Evolutionary conservation across 2,113 vertebrate genomes (phyloP).

Genomic region (Malurus alboscapulatus): DNA sequence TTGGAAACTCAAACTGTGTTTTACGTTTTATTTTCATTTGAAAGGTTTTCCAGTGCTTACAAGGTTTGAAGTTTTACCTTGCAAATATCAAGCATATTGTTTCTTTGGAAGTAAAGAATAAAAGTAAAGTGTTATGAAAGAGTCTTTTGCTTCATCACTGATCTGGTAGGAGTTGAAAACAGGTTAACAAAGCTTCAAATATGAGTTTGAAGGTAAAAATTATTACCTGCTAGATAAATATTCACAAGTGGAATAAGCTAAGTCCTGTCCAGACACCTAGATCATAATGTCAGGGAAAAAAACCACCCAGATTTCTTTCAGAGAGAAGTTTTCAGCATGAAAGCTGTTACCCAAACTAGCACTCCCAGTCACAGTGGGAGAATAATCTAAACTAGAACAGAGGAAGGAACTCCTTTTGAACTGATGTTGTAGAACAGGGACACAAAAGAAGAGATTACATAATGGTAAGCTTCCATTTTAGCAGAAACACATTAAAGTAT

Average conservation of each 20-base stretch:
- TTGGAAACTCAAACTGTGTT: background rate
- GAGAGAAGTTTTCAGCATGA: background rate
- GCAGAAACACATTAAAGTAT: background rate
- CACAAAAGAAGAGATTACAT: background rate
- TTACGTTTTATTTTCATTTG: background rate
- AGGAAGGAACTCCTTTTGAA: background rate
- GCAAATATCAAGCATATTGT: background rate
- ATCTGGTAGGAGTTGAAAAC: background rate
- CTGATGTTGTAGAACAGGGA: rapidly evolving
- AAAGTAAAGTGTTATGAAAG: background rate
- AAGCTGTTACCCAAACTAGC: background rate
- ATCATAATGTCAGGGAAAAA: background rate
- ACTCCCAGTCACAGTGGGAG: background rate
- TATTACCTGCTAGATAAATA: background rate
- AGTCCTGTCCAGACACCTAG: background rate
- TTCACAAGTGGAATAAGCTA: background rate
- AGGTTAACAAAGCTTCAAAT: background rate
- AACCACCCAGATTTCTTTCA: background rate
- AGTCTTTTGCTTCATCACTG: background rate
- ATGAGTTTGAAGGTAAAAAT: background rate
- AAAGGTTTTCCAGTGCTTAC: background rate
- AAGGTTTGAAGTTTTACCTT: background rate
- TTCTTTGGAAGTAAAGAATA: background rate
- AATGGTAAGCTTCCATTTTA: background rate
- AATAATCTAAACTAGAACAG: background rate